Base-by-base conservation (phyloP, 2,888 invertebrate genomes). In the Spodoptera picta region DNA sequence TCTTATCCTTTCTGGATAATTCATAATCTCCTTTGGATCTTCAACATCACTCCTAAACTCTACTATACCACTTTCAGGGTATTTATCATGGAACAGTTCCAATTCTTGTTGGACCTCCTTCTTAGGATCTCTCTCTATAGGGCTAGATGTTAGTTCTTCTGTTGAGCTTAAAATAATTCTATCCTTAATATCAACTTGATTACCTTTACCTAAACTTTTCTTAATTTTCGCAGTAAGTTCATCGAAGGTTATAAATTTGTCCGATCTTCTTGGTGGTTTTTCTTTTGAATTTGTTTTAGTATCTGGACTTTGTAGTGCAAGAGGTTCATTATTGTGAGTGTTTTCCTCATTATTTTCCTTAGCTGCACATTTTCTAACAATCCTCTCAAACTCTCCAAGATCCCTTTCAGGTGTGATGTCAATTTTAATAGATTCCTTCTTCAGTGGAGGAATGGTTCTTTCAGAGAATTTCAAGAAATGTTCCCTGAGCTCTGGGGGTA, bases 391-490 rank as follows among this genome's bases (percentile, higher is more conserved):
- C 83, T 95, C 95, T 1, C 93, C 92, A 14, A 91, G 83, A 60
- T 88, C 85, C 64, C 87, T 77, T 47, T 87, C 77, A 68, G 80
- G 83, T 43, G 87, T 88, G 14, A 90, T 52, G 62, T 91, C 89
- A 60, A 89, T 77, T 85, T 92, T 91, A 11, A 93, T 80, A 42
- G 92, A 90, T 63, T 89, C 84, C 57, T 87, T 84, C 44, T 82
- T 88, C 10, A 94, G 69, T 4, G 94, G 93, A 57, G 93, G 92
- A 71, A 96, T 95, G 1, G 89, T 87, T 81, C 97, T 93, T 3
- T 95, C 83, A 1, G 96, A 95, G 81, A 97, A 98, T 84, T 97
- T 97, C 0, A 95, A 84, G 49, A 97, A 93, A 87, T 97, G 97
- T 70, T 95, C 83, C 49, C 86, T 83, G 24, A 97, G 71, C 1